Base-by-base conservation (phyloP, 2,888 invertebrate species). In the Zaprionus lineosus region DNA sequence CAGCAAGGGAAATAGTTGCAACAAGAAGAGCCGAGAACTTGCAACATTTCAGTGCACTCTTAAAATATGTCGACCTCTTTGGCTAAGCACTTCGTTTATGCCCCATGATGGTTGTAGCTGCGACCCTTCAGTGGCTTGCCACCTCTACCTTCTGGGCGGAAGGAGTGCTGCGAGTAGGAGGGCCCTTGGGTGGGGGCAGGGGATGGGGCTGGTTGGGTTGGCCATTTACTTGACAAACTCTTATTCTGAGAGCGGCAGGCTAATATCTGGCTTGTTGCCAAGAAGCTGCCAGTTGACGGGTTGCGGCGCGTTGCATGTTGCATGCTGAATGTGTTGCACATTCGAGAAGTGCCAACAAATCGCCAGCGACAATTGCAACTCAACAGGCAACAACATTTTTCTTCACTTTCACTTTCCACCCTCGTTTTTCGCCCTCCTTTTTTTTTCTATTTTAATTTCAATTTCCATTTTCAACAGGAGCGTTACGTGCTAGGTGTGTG, bases 271-370 rank as follows among this genome's bases (percentile, higher is more conserved):
- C 83, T 29, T 12, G 1, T 18, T 40, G 75, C 79, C 79, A 78
- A 37, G n/a, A n/a, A n/a, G n/a, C n/a, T n/a, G n/a, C n/a, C n/a
- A n/a, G n/a, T n/a, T n/a, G n/a, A n/a, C n/a, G n/a, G n/a, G n/a
- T n/a, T n/a, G n/a, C n/a, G n/a, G n/a, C n/a, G n/a, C n/a, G n/a
- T n/a, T 39, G 41, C 6, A 18, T 16, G 28, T 28, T 37, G 34
- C 40, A 51, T 82, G 67, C 78, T 77, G 78, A n/a, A 82, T 68
- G 71, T 76, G 75, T 71, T 78, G 83, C 83, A 83, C 48, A 65
- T 71, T 70, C 53, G 53, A 67, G 52, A 65, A 53, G 75, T 66
- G 62, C 66, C 75, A 66, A 41, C 74, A 61, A 74, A 65, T 60
- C 74, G 65, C 60, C 57, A 34, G 52, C 58, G 60, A 65, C 79